phyloP scores from a whole-genome alignment of 2,888 invertebrate species.

The Acleris laterana region DNA sequence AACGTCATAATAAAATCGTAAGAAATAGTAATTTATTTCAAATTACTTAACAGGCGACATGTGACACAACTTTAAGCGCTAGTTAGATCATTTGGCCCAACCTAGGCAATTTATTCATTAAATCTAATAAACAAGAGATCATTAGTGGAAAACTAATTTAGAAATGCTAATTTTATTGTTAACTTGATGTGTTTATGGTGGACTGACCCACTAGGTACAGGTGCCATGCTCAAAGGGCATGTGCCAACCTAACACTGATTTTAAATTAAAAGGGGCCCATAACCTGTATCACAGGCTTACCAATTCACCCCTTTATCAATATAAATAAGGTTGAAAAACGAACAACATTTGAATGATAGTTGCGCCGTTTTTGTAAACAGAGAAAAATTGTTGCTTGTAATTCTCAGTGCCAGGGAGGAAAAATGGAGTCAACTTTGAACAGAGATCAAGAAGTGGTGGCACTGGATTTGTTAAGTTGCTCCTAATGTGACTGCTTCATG shows the following conservation, averaged over 20 bases:
- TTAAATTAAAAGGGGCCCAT: no score
- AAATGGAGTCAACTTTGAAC: no score
- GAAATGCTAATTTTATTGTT: slow-evolving; percentile 37
- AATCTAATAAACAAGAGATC: slow-evolving; percentile 31
- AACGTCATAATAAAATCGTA: neutral
- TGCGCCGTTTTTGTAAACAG: no score
- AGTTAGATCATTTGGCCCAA: slow-evolving; percentile 9
- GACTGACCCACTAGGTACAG: slow-evolving; percentile 13
- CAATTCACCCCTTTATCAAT: neutral
- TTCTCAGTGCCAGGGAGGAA: no score
- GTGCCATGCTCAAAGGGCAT: slow-evolving; percentile 24
- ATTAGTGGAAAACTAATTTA: slow-evolving; percentile 37
- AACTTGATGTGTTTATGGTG: slow-evolving; percentile 28
- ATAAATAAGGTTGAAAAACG: no score
- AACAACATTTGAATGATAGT: no score
- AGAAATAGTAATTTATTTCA: neutral
- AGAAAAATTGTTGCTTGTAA: no score
- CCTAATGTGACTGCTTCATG: no score
- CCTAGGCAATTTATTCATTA: slow-evolving; percentile 35
- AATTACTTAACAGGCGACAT: neutral
- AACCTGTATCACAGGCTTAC: no score
- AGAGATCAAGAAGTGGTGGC: no score
- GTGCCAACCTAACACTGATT: slow-evolving; percentile 1
- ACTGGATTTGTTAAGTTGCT: no score
- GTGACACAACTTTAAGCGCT: neutral